Conservation (phyloP, 92 coral and sea anemone genomes). For the Nematostella vectensis region DNA sequence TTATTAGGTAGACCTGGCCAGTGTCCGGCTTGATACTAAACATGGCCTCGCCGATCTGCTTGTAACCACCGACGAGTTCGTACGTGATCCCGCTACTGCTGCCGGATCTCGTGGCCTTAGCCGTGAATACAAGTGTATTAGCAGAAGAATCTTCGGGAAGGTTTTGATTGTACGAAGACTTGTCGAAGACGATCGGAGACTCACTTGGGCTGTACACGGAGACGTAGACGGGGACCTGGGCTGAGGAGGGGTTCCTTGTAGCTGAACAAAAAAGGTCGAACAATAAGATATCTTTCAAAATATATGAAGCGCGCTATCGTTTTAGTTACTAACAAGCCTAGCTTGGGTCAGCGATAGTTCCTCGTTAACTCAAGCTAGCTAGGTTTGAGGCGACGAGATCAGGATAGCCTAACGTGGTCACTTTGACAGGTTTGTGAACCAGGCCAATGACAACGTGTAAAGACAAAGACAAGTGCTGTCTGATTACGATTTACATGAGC, state of each 20-base stretch:
- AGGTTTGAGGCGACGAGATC: too few relatives aligned
- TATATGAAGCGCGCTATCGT: too few relatives aligned
- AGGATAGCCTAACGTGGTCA: too few relatives aligned
- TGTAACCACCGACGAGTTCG: conserved; percentile 35
- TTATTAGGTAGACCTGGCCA: conserved; percentile 18
- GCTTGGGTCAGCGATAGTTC: too few relatives aligned
- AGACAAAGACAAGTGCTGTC: too few relatives aligned
- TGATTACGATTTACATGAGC: too few relatives aligned
- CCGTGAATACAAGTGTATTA: conserved; percentile 27
- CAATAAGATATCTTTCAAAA: too few relatives aligned
- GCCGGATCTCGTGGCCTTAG: conserved; percentile 26
- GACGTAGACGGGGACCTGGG: conserved; percentile 26
- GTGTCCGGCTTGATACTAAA: conserved; percentile 17
- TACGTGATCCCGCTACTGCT: conserved; percentile 14
- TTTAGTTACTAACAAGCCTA: too few relatives aligned
- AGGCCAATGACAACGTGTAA: too few relatives aligned
- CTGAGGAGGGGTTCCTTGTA: not conserved
- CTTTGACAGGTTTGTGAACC: too few relatives aligned
- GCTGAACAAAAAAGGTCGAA: conserved; percentile 4
- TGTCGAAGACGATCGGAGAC: conserved; percentile 19
- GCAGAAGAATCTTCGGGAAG: conserved; percentile 19
- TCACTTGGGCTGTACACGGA: conserved; percentile 41
- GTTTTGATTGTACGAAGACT: conserved; percentile 8
- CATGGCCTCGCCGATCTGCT: conserved; percentile 1
- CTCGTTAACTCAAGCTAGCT: too few relatives aligned